Base-by-base conservation (phyloP, 2,113 vertebrate genomes). In the Xiphophorus hellerii region DNA sequence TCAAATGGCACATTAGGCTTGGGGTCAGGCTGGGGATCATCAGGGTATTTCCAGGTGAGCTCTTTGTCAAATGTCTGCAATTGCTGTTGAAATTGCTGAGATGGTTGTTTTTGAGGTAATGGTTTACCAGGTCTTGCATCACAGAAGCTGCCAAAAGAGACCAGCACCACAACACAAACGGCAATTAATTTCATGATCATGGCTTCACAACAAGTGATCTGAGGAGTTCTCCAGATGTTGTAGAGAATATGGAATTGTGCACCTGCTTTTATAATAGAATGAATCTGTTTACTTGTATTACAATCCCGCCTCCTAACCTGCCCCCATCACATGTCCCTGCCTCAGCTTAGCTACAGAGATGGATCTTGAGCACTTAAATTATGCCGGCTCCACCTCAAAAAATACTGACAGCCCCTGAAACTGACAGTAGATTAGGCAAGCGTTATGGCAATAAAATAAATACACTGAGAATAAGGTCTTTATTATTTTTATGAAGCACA, bases 41-140 rank as follows among this genome's bases (percentile, higher is more conserved):
- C 11, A 35, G 93, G 93, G 70, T 84, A 93, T 28, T 0, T 33
- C 93, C 93, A 93, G 4, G 3, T 69, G 27, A 93, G 58, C 5
- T 85, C 71, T 71, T 37, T 71, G 37, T 90, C 88, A 76, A 86
- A 84, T 5, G 14, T 15, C 17, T 89, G 83, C 77, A 84, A 86
- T 37, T 48, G 0, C 74, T 92, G 91, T 62, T 77, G 74, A 33
- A 1, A 22, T 0, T 64, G 13, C 2, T 14, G 1, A 33, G 66
- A 58, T 76, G 48, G 15, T 63, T 71, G 22, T 14, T 4, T 5
- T 5, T 30, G 67, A n/a, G 62, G 31, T 15, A 1, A 8, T 64
- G 6, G 9, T 25, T 29, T 72, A 1, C 20, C 42, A 27, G 48
- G 33, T 31, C 3, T 28, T 33, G 39, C 88, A 67, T 89, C 28